A percentile compares a stretch with the other conserved stretches of the same genome.
These are phyloP conservation scores for Oreochromis grahami DNA, from an alignment of 2,797 vertebrate species.

Conservation along the genomic window DNA sequence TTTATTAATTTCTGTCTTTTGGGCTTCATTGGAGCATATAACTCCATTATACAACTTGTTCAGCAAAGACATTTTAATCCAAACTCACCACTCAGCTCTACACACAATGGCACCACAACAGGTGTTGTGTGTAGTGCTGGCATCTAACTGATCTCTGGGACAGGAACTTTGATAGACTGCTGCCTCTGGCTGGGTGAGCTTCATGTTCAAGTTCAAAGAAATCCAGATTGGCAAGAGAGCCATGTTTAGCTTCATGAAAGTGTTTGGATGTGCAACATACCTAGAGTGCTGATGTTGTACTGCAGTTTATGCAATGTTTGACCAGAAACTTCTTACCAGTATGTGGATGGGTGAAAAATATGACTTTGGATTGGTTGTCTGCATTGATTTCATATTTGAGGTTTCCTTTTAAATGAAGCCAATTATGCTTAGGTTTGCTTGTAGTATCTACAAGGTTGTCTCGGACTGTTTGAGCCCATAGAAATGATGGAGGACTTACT, in stretches of 20 bases:
- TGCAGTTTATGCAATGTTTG: not conserved
- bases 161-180: not conserved
- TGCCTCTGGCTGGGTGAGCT: not conserved
- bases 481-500: not conserved
- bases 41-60: not conserved
- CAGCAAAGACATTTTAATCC: not conserved
- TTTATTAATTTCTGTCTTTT: fast-evolving
- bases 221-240: not conserved
- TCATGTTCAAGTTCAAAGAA: not conserved
- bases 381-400: not conserved
- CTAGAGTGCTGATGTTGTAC: not conserved
- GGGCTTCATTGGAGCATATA: not conserved
- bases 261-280: not conserved
- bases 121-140: not conserved
- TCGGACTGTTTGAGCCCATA: not conserved
- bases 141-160: not conserved
- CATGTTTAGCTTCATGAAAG: not conserved
- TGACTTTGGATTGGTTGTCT: not conserved
- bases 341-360: not conserved
- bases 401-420: not conserved
- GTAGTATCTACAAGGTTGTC: not conserved
- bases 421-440: not conserved
- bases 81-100: not conserved
- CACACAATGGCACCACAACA: not conserved
- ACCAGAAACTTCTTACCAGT: not conserved